Base-by-base conservation (phyloP, 2,888 invertebrate genomes). In the Branchipolynoe longqiensis region DNA sequence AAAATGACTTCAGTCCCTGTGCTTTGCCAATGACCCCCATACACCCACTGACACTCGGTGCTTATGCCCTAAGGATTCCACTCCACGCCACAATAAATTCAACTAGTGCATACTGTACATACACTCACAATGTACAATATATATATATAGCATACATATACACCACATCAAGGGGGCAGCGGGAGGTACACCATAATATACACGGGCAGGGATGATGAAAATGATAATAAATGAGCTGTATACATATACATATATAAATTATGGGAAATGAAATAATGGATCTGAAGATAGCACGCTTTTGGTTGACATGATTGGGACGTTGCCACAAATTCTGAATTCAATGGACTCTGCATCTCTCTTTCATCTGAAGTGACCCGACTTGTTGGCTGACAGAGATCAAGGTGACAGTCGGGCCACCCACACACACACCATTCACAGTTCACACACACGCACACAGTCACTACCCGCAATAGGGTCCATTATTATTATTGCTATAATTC, bases 221-320 rank as follows among this genome's bases (percentile, higher is more conserved):
- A n/a, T 38, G 58, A 69, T 69, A 69, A 69, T 8, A 38, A 25
- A 58, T 58, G 12, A n/a, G 58, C 33, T 69, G 69, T 8, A 25
- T 31, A 38, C 38, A 69, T 69, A 69, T 38, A 64, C 33, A 64
- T 33, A 33, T n/a, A 8, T n/a, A 14, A 36, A 69, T 22, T 0
- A 36, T 69, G 69, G 48, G 48, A 18, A 48, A 48, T 18, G 18
- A 8, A 62, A 62, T 25, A 25, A 62, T 62, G 62, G 62, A 38
- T 69, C n/a, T n/a, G n/a, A n/a, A 38, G 38, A 14, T 69, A 69
- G 69, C 69, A 69, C 69, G 38, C 69, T n/a, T 69, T 36, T 33
- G 69, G 69, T 33, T 14, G 69, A 69, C 38, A 69, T 69, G 38
- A 36, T 69, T n/a, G 4, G 48, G 6, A n/a, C n/a, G n/a, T n/a